These are phyloP conservation scores for Biston stratarius DNA, from an alignment of 2,888 invertebrate species.

Conservation along the genomic window DNA sequence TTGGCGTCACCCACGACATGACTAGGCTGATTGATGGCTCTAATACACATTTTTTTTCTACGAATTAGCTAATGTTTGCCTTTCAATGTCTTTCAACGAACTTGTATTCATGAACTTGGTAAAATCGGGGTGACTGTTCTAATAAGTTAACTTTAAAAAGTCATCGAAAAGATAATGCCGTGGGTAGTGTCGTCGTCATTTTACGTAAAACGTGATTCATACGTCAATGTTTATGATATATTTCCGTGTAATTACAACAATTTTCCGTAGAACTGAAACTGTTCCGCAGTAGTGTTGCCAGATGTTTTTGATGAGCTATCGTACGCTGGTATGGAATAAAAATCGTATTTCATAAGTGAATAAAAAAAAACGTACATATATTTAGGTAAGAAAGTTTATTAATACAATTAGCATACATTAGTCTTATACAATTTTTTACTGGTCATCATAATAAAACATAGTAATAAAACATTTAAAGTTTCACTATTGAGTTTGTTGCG, in stretches of 20 bases:
- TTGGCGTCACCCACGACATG: slow-evolving; percentile 12
- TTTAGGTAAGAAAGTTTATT: no score
- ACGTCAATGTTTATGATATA: neutral
- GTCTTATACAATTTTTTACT: no score
- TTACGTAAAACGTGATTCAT: slow-evolving; percentile 12
- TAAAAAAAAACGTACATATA: no score
- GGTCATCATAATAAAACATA: neutral
- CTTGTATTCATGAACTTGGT: slow-evolving; percentile 7
- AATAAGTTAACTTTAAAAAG: neutral
- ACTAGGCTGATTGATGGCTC: slow-evolving; percentile 16
- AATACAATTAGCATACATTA: no score
- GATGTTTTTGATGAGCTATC: no score
- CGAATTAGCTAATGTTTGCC: slow-evolving; percentile 9
- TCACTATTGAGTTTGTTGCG: no score
- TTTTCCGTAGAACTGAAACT: slow-evolving; percentile 21
- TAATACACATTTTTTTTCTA: slow-evolving; percentile 5
- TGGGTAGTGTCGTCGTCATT: neutral
- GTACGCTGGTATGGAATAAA: no score
- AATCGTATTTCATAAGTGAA: no score
- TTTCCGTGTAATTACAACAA: slow-evolving; percentile 22
- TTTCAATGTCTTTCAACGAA: slow-evolving; percentile 13
- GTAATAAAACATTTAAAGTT: no score
- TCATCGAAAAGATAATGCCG: neutral
- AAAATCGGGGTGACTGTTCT: neutral
- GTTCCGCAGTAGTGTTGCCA: neutral